Conservation (phyloP, 1,140 invertebrate species). For the Drosophila sp. region DNA sequence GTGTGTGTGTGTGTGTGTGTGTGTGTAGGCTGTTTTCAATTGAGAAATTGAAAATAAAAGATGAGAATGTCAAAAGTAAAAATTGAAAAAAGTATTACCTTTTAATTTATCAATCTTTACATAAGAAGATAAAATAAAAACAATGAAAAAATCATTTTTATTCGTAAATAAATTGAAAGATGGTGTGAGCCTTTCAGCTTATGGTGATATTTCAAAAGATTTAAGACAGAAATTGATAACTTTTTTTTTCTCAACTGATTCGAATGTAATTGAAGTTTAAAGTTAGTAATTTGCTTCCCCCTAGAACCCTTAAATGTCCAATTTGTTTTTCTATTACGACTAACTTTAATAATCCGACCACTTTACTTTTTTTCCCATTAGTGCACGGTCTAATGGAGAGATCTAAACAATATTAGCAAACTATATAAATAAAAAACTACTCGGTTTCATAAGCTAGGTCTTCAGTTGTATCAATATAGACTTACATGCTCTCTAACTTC, state of each 20-base stretch:
- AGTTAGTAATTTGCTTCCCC: no score
- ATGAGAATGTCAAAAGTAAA: conserved; percentile 12
- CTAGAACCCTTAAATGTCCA: no score
- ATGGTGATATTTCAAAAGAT: background rate
- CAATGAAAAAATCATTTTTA: no score
- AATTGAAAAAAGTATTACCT: conserved; percentile 11
- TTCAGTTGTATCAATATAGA: no score
- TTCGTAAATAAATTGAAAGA: background rate
- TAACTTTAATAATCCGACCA: no score
- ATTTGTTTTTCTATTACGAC: no score
- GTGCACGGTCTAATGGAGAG: no score
- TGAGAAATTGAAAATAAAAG: conserved; percentile 13
- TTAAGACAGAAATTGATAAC: background rate
- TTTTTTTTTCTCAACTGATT: background rate
- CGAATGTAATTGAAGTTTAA: background rate
- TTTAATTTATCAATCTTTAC: background rate
- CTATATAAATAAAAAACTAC: no score
- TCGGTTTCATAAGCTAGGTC: no score
- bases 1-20: conserved; percentile 38
- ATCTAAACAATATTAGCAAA: no score
- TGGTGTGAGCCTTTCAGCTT: background rate
- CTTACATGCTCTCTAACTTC: no score
- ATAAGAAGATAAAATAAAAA: background rate
- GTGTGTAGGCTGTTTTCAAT: conserved; percentile 31
- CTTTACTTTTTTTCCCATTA: no score